Evolutionary conservation across 2,797 vertebrate genomes (phyloP).

Genomic region (Furcifer pardalis): DNA sequence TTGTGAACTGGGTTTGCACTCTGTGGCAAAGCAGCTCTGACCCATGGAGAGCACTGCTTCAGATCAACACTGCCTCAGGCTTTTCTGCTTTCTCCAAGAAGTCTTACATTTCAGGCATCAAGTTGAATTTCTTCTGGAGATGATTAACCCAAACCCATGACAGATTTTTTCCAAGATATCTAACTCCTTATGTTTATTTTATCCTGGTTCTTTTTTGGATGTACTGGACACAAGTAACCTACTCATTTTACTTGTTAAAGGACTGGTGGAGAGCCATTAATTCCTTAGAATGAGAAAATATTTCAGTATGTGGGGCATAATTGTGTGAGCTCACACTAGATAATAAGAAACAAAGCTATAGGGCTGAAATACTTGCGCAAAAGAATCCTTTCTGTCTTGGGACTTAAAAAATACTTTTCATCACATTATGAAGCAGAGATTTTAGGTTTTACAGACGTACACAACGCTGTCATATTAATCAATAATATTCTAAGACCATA

Average conservation of each 20-base stretch:
- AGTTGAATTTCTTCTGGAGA: constrained; percentile 99
- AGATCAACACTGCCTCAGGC: constrained; percentile 87
- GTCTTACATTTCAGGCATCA: constrained; percentile 98
- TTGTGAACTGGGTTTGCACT: constrained; percentile 85
- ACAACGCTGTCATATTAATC: constrained; percentile 66
- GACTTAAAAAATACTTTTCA: constrained; percentile 65
- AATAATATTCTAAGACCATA: constrained; percentile 55
- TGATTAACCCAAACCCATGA: constrained; percentile 99
- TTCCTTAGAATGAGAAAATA: constrained; percentile 86
- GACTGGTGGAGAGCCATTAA: constrained; percentile 85
- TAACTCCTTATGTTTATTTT: constrained; percentile 99
- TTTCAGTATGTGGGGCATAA: constrained; percentile 75
- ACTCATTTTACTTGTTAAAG: constrained; percentile 96
- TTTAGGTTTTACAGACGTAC: constrained; percentile 62
- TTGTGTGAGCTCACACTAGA: constrained; percentile 78
- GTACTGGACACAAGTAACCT: constrained; percentile 99
- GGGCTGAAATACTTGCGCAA: constrained; percentile 76
- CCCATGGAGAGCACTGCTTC: constrained; percentile 90
- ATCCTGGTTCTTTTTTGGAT: constrained; percentile 98
- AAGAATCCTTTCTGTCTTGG: constrained; percentile 59
- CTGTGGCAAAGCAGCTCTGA: constrained; percentile 87
- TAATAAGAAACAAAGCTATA: constrained; percentile 76
- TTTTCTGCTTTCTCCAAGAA: constrained; percentile 91
- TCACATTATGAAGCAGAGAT: constrained; percentile 68
- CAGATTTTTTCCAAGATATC: constrained; percentile 99